These are phyloP conservation scores for Tanytarsus gracilentus DNA, from an alignment of 2,888 invertebrate genomes.

Conservation along the genomic window DNA sequence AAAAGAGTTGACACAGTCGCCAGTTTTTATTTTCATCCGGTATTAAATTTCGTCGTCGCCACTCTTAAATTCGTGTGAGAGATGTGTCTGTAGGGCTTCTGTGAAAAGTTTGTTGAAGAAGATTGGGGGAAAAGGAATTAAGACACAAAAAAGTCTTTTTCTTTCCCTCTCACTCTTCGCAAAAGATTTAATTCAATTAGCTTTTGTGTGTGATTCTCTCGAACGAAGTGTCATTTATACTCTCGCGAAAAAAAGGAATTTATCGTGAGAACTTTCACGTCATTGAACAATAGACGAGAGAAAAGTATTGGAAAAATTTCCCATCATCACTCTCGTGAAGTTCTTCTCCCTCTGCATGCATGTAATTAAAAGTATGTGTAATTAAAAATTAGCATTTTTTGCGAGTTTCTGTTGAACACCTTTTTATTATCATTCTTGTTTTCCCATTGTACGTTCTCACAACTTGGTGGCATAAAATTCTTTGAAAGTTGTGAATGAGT, in stretches of 20 bases:
- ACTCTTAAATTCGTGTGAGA: neutral
- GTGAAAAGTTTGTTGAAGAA: no score
- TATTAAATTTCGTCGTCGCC: neutral
- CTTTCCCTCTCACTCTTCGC: neutral
- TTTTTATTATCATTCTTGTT: no score
- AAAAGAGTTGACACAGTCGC: neutral
- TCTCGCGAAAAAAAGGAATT: neutral
- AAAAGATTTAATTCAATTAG: neutral
- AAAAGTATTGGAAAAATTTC: slow-evolving; percentile 12
- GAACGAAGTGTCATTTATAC: neutral
- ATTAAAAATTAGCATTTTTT: slow-evolving; percentile 27
- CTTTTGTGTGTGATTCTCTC: neutral
- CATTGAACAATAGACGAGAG: slow-evolving; percentile 1
- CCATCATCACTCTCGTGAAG: no score
- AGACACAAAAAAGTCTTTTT: no score
- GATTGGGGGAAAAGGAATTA: no score
- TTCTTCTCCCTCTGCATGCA: no score
- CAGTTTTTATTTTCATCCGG: neutral
- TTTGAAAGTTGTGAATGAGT: no score
- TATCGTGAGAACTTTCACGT: slow-evolving; percentile 26
- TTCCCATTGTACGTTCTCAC: neutral
- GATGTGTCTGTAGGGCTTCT: no score
- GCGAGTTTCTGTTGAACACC: neutral
- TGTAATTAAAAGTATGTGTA: slow-evolving; percentile 7
- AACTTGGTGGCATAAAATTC: no score